A percentile compares a stretch with the other conserved stretches of the same genome.
Conservation (phyloP, 2,113 vertebrate species). For the Myrmophylax atrothorax region DNA sequence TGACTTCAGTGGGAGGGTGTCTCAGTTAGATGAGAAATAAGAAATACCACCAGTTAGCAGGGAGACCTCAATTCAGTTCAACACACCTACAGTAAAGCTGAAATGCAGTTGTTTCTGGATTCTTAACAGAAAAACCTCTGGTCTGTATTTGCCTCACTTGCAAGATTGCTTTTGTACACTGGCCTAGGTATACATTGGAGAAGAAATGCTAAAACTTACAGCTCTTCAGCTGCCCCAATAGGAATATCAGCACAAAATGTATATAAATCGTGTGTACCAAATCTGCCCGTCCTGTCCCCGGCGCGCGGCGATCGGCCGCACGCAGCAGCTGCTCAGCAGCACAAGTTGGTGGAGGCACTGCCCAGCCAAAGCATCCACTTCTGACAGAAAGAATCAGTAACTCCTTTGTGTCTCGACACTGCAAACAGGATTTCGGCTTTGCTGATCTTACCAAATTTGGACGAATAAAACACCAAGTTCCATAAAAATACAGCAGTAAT, state of each 20-base stretch:
- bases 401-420: conserved; percentile 1
- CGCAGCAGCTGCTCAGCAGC: background rate
- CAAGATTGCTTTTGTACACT: background rate
- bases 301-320: rapidly evolving
- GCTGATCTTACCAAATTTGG: background rate
- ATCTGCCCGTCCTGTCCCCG: rapidly evolving
- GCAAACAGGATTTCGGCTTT: background rate
- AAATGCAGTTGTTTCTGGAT: conserved; percentile 17
- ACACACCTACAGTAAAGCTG: background rate
- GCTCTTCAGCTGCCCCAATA: background rate
- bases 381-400: background rate
- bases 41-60: background rate
- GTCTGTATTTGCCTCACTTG: background rate
- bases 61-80: background rate
- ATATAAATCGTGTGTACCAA: background rate
- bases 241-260: background rate
- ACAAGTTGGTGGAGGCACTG: background rate
- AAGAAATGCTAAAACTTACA: background rate
- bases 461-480: background rate
- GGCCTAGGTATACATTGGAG: background rate
- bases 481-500: conserved; percentile 48
- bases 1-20: background rate
- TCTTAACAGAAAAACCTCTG: background rate
- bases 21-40: background rate
- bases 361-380: background rate